These are phyloP conservation scores for Drosophila punjabiensis DNA, from an alignment of 1,140 invertebrate genomes.

Conservation along the genomic window DNA sequence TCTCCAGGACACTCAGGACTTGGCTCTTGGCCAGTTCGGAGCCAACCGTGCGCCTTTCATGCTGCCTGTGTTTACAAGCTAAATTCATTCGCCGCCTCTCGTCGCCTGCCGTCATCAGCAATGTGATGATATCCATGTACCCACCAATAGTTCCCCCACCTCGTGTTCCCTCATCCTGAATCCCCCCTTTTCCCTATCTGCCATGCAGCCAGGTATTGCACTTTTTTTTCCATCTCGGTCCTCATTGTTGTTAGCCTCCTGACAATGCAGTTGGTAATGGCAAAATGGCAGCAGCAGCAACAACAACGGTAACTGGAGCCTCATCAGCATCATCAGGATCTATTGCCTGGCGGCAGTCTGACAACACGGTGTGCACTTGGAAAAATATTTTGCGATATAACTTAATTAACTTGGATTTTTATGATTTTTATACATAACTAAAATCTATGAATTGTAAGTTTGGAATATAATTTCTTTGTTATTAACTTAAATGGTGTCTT, in stretches of 20 bases:
- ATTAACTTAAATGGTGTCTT: no score
- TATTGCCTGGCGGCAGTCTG: constrained; percentile 28
- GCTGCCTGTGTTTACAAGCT: constrained; percentile 53
- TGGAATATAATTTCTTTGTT: no score
- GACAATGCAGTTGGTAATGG: constrained; percentile 44
- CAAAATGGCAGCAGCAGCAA: constrained; percentile 28
- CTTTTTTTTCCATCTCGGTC: constrained; percentile 10
- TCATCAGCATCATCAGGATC: constrained; percentile 52
- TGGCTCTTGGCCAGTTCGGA: constrained; percentile 43
- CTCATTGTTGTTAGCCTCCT: constrained; percentile 31
- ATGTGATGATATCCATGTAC: constrained; percentile 43
- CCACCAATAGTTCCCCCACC: not conserved
- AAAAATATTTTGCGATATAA: not conserved
- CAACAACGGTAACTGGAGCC: constrained; percentile 39
- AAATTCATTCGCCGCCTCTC: constrained; percentile 43
- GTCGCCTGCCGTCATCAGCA: constrained; percentile 33
- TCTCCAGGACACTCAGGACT: constrained; percentile 21
- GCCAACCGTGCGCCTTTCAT: constrained; percentile 44
- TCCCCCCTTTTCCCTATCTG: not conserved
- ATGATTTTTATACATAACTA: no score
- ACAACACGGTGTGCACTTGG: constrained; percentile 19
- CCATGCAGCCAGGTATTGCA: constrained; percentile 18
- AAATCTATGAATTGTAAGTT: no score
- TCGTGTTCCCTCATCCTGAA: not conserved
- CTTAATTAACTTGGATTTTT: no score